Evolutionary conservation across 1,140 invertebrate genomes (phyloP).

Genomic region (Meloidogyne hapla): DNA sequence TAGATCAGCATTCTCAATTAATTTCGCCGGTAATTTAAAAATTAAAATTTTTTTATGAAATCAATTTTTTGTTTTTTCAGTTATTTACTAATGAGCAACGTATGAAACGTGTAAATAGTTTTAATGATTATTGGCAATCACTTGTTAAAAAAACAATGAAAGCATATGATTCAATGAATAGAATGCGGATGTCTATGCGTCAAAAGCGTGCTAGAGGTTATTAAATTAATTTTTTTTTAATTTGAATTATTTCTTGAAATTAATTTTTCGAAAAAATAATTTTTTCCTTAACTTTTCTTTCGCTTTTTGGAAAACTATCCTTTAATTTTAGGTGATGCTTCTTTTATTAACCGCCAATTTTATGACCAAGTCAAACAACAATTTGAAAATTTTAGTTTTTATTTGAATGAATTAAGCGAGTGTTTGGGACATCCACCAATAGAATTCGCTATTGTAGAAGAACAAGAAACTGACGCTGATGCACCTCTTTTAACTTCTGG

Average conservation of each 20-base stretch:
- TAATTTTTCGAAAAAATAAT: too few relatives aligned
- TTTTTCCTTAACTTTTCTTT: too few relatives aligned
- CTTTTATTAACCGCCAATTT: slow-evolving; percentile 47
- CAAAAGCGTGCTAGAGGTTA: slow-evolving; percentile 78
- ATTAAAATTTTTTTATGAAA: too few relatives aligned
- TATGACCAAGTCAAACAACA: slow-evolving; percentile 41
- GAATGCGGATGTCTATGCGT: slow-evolving; percentile 77
- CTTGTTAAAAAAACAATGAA: slow-evolving; percentile 79
- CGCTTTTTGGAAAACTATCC: too few relatives aligned
- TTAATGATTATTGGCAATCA: slow-evolving; percentile 85
- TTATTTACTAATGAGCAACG: slow-evolving; percentile 70
- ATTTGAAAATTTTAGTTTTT: slow-evolving; percentile 34
- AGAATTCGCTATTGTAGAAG: slow-evolving; percentile 49
- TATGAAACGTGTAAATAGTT: slow-evolving; percentile 76
- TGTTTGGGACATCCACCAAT: slow-evolving; percentile 44
- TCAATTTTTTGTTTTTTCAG: neutral
- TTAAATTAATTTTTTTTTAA: too few relatives aligned
- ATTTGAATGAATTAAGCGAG: slow-evolving; percentile 39
- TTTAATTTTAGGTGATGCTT: slow-evolving; percentile 39
- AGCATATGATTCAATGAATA: slow-evolving; percentile 69
- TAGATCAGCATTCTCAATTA: neutral
- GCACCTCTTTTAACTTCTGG: slow-evolving; percentile 24
- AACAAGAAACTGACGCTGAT: slow-evolving; percentile 43
- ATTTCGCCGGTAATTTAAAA: too few relatives aligned
- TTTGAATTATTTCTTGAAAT: too few relatives aligned